Percentiles rank a stretch among this genome's conserved stretches.
Conservation (phyloP, 1,140 invertebrate species). For the Drosophila ohnishii region DNA sequence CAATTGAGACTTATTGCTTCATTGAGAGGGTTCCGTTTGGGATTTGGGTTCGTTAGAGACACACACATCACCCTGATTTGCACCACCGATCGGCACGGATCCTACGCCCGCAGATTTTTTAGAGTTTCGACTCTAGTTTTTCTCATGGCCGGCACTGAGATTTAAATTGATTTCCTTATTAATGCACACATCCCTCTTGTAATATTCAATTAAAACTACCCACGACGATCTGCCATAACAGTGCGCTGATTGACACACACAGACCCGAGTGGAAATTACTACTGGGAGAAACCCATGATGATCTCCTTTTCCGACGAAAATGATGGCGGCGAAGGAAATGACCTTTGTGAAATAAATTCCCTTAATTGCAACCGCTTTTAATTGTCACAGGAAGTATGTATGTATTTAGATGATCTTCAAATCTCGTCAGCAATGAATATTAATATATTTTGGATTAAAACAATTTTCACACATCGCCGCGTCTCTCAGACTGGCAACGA, state of each 20-base stretch:
- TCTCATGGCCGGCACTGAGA: constrained; percentile 73
- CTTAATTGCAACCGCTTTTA: constrained; percentile 60
- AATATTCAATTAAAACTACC: constrained; percentile 80
- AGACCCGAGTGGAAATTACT: constrained; percentile 69
- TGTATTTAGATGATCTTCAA: constrained; percentile 16
- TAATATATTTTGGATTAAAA: constrained; percentile 20
- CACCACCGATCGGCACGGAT: constrained; percentile 47
- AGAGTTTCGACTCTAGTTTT: constrained; percentile 58
- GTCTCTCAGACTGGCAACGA: constrained; percentile 16
- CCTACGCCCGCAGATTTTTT: constrained; percentile 80
- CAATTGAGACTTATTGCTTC: constrained; percentile 74
- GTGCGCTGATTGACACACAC: constrained; percentile 67
- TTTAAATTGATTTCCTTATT: constrained; percentile 83
- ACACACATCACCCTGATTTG: constrained; percentile 51
- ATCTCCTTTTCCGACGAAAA: constrained; percentile 50
- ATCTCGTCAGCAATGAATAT: constrained; percentile 29
- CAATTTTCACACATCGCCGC: constrained; percentile 70
- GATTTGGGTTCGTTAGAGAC: constrained; percentile 34
- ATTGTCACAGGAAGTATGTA: constrained; percentile 36
- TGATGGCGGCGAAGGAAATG: constrained; percentile 55
- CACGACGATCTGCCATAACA: constrained; percentile 46
- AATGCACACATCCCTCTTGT: constrained; percentile 81
- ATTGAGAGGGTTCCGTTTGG: constrained; percentile 48
- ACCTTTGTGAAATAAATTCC: constrained; percentile 62
- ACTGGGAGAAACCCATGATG: constrained; percentile 26